Conservation (phyloP, 2,888 invertebrate genomes). For the Megastigmus dorsalis region DNA sequence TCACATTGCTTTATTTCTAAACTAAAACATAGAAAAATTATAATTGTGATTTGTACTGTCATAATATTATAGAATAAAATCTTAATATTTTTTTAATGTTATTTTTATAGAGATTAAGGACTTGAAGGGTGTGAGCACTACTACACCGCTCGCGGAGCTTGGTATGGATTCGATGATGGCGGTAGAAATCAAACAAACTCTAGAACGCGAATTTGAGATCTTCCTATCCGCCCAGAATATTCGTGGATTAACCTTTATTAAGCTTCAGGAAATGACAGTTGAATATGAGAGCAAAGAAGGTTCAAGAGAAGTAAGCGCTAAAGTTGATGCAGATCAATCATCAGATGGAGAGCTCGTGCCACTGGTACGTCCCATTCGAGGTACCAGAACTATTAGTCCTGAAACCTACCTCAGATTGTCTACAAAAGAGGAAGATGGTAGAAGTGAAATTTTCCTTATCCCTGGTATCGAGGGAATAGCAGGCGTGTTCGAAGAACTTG, state of each 20-base stretch:
- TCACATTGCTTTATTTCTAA: no score
- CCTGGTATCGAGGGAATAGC: slow-evolving; percentile 73
- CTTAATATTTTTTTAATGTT: neutral
- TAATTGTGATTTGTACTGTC: no score
- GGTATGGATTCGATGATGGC: slow-evolving; percentile 99
- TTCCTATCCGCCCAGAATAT: slow-evolving; percentile 91
- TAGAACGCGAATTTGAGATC: slow-evolving; percentile 92
- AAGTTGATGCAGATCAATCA: slow-evolving; percentile 47
- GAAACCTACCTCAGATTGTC: slow-evolving; percentile 61
- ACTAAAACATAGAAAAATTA: no score
- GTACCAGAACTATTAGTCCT: slow-evolving; percentile 43
- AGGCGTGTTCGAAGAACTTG: slow-evolving; percentile 66
- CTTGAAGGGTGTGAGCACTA: slow-evolving; percentile 81
- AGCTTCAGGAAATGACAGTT: slow-evolving; percentile 73
- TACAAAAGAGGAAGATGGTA: slow-evolving; percentile 57
- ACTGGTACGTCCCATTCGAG: slow-evolving; percentile 59
- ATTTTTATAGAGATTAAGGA: slow-evolving; percentile 69
- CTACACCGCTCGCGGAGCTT: slow-evolving; percentile 88
- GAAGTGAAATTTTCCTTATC: slow-evolving; percentile 58
- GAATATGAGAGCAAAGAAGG: slow-evolving; percentile 24
- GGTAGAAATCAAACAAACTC: slow-evolving; percentile 94
- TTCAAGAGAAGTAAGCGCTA: neutral
- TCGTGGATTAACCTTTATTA: slow-evolving; percentile 85
- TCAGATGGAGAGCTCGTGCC: no score
- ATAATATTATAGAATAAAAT: no score